A percentile compares a stretch with the other conserved stretches of the same genome.
phyloP scores from a whole-genome alignment of 2,113 vertebrate genomes.

The Oenanthe oenanthe region DNA sequence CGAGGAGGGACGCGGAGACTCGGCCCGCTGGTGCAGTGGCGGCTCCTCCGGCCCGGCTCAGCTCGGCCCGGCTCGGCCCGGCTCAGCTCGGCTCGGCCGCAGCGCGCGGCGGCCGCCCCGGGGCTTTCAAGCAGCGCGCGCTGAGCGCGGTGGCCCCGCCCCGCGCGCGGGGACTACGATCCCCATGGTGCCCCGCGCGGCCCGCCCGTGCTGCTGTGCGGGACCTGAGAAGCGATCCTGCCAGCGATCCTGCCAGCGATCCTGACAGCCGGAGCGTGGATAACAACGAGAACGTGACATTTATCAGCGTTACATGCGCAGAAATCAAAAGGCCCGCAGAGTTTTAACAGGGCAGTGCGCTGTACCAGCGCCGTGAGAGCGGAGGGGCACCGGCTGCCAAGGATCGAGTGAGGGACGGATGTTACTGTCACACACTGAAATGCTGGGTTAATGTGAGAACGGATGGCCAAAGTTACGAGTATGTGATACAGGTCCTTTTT shows the following conservation, averaged over 20 bases:
- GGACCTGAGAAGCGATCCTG: fast-evolving
- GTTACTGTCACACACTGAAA: background rate
- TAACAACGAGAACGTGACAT: background rate
- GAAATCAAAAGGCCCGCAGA: background rate
- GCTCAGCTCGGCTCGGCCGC: background rate
- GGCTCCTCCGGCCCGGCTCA: background rate
- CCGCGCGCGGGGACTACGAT: background rate
- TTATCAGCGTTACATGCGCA: background rate
- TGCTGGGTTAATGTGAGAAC: background rate
- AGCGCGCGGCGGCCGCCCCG: background rate
- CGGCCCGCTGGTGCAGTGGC: background rate
- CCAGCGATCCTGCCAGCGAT: fast-evolving
- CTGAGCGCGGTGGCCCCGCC: background rate
- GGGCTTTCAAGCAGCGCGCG: slow-evolving; percentile 56
- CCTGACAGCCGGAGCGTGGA: fast-evolving
- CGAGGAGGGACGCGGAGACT: fast-evolving
- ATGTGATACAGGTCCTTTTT: background rate
- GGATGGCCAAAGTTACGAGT: background rate
- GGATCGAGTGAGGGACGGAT: background rate
- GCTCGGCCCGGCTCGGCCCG: too few relatives aligned
- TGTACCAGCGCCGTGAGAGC: background rate
- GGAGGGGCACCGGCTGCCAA: background rate
- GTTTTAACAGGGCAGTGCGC: background rate
- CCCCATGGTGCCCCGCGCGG: background rate
- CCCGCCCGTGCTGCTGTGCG: too few relatives aligned